Percentiles rank a stretch among this genome's conserved stretches.
Conservation (phyloP, 2,113 vertebrate species). For the Rhinoptilus africanus region DNA sequence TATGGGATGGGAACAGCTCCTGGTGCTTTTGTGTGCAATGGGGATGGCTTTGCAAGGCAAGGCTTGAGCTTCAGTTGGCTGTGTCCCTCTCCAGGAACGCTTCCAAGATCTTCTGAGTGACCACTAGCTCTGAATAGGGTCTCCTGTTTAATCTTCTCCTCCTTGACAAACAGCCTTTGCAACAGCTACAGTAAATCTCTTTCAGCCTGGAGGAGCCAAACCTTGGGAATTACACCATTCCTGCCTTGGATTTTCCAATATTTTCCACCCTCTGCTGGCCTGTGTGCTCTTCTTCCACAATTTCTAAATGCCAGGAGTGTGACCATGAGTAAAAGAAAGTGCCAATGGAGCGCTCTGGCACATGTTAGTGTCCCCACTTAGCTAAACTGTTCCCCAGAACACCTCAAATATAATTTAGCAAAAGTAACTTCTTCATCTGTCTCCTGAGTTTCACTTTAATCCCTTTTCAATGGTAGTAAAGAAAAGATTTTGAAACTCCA, state of each 20-base stretch:
- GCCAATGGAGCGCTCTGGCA: background rate
- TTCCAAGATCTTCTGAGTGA: constrained; percentile 67
- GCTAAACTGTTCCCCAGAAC: background rate
- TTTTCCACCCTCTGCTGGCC: background rate
- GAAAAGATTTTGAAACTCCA: constrained; percentile 54
- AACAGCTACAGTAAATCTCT: constrained; percentile 51
- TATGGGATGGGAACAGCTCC: constrained; percentile 50
- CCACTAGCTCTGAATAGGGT: constrained; percentile 37
- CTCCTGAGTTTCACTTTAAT: background rate
- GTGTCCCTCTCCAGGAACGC: constrained; percentile 28
- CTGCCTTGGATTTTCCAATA: background rate
- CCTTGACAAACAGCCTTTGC: constrained; percentile 31
- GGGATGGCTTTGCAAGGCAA: background rate
- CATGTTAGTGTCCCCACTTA: background rate
- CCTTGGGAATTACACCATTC: background rate
- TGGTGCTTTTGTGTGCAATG: background rate
- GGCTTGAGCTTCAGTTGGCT: background rate
- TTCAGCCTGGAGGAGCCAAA: background rate
- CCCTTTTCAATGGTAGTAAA: constrained; percentile 32
- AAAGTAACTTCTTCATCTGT: constrained; percentile 17
- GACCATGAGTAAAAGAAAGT: constrained; percentile 28
- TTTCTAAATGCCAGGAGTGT: constrained; percentile 21
- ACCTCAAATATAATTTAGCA: background rate
- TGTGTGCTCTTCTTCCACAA: background rate
- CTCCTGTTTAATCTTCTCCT: constrained; percentile 58